Evolutionary conservation across 2,888 invertebrate species (phyloP).

Genomic region (Seira sanloemensis): DNA sequence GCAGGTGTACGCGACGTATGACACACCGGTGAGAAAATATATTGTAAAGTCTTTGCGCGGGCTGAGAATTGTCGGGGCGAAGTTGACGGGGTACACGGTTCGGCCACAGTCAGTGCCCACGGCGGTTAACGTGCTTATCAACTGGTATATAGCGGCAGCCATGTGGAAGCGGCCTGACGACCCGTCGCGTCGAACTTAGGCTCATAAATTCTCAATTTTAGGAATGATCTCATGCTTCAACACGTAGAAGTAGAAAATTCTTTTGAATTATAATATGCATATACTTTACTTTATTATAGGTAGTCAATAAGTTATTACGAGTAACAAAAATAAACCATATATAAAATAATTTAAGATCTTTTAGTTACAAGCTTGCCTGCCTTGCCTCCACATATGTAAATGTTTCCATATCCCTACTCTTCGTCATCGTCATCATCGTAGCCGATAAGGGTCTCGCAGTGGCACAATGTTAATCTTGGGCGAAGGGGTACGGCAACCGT

Average conservation of each 20-base stretch:
- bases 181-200: conserved; percentile 55
- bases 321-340: too few species aligned
- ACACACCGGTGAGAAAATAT: conserved; percentile 53
- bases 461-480: conserved; percentile 17
- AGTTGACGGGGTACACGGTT: conserved; percentile 63
- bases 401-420: background rate
- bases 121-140: conserved; percentile 60
- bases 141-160: conserved; percentile 66
- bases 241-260: background rate
- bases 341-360: too few species aligned
- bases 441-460: background rate
- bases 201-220: too few species aligned
- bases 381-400: background rate
- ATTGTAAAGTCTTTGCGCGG: conserved; percentile 50
- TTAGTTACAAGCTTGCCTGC: too few species aligned
- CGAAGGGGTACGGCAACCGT: conserved; percentile 32
- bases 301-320: background rate
- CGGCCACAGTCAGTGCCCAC: conserved; percentile 53
- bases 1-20: conserved; percentile 49
- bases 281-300: background rate
- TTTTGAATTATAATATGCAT: background rate
- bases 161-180: conserved; percentile 69
- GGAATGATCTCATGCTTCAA: too few species aligned
- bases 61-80: conserved; percentile 52
- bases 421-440: background rate